Percentiles rank a stretch among this genome's conserved stretches.
Conservation (phyloP, 2,888 invertebrate species). For the Tetragnatha montana region DNA sequence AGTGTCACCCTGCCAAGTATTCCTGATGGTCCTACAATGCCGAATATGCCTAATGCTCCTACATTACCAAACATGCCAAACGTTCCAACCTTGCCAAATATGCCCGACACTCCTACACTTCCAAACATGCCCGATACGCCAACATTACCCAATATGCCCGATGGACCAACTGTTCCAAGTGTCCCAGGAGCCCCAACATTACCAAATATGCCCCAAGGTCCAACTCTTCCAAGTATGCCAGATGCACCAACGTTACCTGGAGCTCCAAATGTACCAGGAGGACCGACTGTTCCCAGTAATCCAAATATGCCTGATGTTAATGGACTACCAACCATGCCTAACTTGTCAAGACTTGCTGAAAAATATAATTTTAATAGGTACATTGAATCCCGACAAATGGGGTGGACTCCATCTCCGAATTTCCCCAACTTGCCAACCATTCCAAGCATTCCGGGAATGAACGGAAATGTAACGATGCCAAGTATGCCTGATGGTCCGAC, state of each 20-base stretch:
- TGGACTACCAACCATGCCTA: background rate
- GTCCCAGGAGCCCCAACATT: background rate
- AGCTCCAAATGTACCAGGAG: background rate
- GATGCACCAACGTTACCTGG: background rate
- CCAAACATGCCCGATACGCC: background rate
- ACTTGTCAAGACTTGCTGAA: background rate
- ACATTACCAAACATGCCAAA: background rate
- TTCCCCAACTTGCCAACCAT: slow-evolving; percentile 10
- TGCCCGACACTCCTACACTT: background rate
- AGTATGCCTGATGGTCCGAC: background rate
- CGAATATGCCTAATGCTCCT: slow-evolving; percentile 4
- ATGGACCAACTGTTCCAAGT: background rate
- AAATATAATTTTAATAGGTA: background rate
- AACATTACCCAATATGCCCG: background rate
- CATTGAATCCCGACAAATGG: background rate
- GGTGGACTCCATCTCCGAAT: background rate
- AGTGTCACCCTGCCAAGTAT: background rate
- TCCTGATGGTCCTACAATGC: background rate
- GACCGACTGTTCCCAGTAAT: background rate
- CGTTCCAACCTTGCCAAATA: background rate
- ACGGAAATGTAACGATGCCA: background rate
- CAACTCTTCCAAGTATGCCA: background rate
- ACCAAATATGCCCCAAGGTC: background rate
- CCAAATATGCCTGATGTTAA: background rate
- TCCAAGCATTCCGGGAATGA: slow-evolving; percentile 5